Percentiles rank a stretch among this genome's conserved stretches.
phyloP scores from a whole-genome alignment of 2,797 vertebrate genomes.

The Sebastes nivosus region DNA sequence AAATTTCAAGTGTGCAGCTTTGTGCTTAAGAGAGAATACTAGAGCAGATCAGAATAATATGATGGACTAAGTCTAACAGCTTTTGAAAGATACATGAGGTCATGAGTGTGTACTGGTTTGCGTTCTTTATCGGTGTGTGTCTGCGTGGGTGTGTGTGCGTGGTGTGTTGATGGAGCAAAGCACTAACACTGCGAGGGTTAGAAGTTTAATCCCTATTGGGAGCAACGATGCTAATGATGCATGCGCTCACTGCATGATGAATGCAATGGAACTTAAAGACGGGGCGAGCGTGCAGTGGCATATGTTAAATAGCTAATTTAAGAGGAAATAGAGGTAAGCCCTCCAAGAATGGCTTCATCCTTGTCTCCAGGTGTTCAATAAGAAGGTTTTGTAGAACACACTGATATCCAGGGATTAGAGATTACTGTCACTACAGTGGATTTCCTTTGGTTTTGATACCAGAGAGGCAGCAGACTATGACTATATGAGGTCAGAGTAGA shows the following conservation, averaged over 20 bases:
- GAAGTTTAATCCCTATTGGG: slow-evolving; percentile 49
- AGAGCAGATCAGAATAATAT: slow-evolving; percentile 24
- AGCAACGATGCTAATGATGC: slow-evolving; percentile 49
- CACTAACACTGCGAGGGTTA: slow-evolving; percentile 40
- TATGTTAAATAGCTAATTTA: slow-evolving; percentile 59
- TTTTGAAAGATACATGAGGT: slow-evolving; percentile 17
- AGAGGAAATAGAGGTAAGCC: slow-evolving; percentile 45
- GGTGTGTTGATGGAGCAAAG: slow-evolving; percentile 33
- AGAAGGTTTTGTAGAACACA: slow-evolving; percentile 40
- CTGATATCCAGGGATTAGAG: slow-evolving; percentile 57
- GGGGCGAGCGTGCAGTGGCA: slow-evolving; percentile 16
- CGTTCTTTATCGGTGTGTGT: slow-evolving; percentile 6
- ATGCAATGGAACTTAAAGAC: slow-evolving; percentile 44
- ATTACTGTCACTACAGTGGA: slow-evolving; percentile 54
- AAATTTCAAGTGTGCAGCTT: slow-evolving; percentile 19
- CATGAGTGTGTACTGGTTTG: background rate
- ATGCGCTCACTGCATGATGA: slow-evolving; percentile 44
- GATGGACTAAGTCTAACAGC: background rate
- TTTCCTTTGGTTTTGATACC: slow-evolving; percentile 33
- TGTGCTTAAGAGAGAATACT: background rate
- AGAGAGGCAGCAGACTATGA: slow-evolving; percentile 24
- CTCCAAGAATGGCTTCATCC: slow-evolving; percentile 28
- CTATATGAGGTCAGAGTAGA: slow-evolving; percentile 23
- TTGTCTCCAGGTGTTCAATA: slow-evolving; percentile 60
- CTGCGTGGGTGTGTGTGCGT: background rate